These are phyloP conservation scores for Dicranocentrus wangi DNA, from an alignment of 2,888 invertebrate genomes.

Conservation along the genomic window DNA sequence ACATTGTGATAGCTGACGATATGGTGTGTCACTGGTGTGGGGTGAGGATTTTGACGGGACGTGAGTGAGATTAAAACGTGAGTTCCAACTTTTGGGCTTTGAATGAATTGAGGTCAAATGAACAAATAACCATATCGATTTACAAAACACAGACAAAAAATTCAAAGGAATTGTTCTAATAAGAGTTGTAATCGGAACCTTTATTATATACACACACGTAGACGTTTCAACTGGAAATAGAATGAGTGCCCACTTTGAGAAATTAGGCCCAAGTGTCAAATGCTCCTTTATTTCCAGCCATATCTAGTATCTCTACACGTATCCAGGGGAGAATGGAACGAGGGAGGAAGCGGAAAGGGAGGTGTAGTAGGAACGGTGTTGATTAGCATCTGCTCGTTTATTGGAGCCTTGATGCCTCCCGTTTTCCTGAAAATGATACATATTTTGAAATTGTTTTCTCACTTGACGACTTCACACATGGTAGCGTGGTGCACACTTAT, in stretches of 20 bases:
- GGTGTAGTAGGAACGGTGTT: background rate
- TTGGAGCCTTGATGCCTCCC: conserved; percentile 6
- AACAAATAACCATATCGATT: background rate
- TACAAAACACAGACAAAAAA: background rate
- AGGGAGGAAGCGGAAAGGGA: background rate
- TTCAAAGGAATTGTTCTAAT: background rate
- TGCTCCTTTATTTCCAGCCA: background rate
- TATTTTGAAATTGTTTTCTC: background rate
- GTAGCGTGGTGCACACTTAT: no score
- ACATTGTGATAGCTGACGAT: background rate
- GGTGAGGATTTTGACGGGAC: background rate
- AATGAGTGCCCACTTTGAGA: background rate
- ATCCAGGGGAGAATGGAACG: background rate
- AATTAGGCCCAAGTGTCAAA: conserved; percentile 19
- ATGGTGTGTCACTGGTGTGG: background rate
- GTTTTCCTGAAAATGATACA: background rate
- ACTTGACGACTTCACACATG: background rate
- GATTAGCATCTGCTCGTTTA: background rate
- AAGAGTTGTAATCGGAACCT: conserved; percentile 6
- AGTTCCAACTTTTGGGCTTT: background rate
- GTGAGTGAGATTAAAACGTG: background rate
- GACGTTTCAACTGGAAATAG: background rate
- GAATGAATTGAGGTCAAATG: conserved; percentile 6
- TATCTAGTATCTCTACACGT: background rate
- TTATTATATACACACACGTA: background rate